Conservation (phyloP, 2,113 vertebrate species). For the Sinocyclocheilus maitianheensis region DNA sequence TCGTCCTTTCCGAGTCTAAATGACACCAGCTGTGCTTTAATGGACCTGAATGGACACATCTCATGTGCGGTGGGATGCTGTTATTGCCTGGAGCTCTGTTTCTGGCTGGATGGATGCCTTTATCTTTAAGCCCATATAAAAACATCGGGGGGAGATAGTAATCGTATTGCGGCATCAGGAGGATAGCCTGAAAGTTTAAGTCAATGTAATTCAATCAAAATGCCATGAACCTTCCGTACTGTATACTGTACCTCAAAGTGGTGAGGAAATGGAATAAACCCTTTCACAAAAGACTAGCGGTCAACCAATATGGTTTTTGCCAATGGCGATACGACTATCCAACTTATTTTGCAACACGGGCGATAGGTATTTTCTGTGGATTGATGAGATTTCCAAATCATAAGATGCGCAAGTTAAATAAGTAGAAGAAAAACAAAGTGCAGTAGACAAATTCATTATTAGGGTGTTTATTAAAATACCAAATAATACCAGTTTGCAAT, state of each 20-base stretch:
- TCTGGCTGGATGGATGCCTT: conserved; percentile 39
- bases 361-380: no score
- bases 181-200: conserved; percentile 26
- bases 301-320: not conserved
- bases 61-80: conserved; percentile 31
- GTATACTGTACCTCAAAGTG: not conserved
- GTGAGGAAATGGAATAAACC: conserved; percentile 30
- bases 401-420: no score
- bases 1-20: conserved; percentile 25
- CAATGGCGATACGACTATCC: not conserved
- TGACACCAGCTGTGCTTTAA: conserved; percentile 45
- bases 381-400: no score
- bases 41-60: conserved; percentile 45
- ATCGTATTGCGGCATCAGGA: conserved; percentile 17
- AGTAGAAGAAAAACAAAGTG: no score
- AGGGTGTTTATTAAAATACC: no score
- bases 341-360: not conserved
- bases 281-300: not conserved
- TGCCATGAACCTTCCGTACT: conserved; percentile 1
- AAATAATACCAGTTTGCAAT: no score
- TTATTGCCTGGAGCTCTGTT: conserved; percentile 22
- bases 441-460: no score
- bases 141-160: conserved; percentile 4
- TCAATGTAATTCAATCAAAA: conserved; percentile 41
- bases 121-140: conserved; percentile 37